Percentiles rank a stretch among this genome's conserved stretches.
These are phyloP conservation scores for Lanistes nyassanus DNA, from an alignment of 1,140 invertebrate species.

Conservation along the genomic window DNA sequence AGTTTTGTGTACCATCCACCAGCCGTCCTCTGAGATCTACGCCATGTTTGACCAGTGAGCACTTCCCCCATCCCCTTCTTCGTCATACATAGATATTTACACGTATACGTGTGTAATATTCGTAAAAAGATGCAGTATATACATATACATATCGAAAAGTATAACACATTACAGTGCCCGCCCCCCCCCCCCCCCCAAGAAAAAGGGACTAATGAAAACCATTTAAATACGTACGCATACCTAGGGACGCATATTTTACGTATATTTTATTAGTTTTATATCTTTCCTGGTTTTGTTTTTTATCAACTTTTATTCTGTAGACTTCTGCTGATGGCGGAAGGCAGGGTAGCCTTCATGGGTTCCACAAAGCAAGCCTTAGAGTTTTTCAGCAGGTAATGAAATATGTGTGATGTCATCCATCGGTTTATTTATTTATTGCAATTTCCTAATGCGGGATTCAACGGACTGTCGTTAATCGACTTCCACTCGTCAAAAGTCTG, in stretches of 20 bases:
- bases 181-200: background rate
- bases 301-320: conserved; percentile 36
- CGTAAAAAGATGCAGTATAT: too few relatives aligned
- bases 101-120: too few relatives aligned
- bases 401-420: too few relatives aligned
- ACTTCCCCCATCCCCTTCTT: background rate
- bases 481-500: too few relatives aligned
- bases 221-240: too few relatives aligned
- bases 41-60: conserved; percentile 78
- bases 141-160: background rate
- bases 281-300: background rate
- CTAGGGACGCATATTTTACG: too few relatives aligned
- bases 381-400: conserved; percentile 85
- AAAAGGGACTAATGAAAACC: too few relatives aligned
- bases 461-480: too few relatives aligned
- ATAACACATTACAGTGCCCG: background rate
- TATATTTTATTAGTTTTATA: too few relatives aligned
- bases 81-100: background rate
- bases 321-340: conserved; percentile 90
- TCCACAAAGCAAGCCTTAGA: conserved; percentile 79
- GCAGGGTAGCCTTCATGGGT: conserved; percentile 91
- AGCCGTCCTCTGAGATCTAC: conserved; percentile 94
- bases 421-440: too few relatives aligned
- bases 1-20: conserved; percentile 94
- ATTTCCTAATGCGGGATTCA: too few relatives aligned